phyloP scores from a whole-genome alignment of 2,113 vertebrate genomes.

The rat (Rattus norvegicus) region DNA sequence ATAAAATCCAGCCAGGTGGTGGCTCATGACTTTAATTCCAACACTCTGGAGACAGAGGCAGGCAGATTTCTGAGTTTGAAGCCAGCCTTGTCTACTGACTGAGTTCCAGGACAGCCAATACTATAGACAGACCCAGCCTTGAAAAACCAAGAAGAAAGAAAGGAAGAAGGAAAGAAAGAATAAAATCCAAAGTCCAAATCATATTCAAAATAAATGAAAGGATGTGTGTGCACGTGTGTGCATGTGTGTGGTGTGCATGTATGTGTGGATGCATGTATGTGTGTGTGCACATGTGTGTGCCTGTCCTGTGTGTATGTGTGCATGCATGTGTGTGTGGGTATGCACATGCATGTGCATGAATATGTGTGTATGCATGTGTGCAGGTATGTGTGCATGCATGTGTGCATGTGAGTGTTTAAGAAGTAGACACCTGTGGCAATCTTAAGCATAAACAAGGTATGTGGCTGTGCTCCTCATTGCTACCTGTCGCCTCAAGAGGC shows the following conservation, averaged over 20 bases:
- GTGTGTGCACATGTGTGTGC: neutral
- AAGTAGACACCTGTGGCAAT: slow-evolving; percentile 2
- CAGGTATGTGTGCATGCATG: too few relatives aligned
- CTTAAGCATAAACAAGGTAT: neutral
- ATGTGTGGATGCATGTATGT: neutral
- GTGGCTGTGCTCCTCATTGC: neutral
- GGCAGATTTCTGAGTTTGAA: neutral
- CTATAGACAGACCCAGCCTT: neutral
- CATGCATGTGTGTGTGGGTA: too few relatives aligned
- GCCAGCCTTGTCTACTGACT: neutral
- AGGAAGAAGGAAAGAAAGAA: neutral
- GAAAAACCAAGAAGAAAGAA: neutral
- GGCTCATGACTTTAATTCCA: neutral
- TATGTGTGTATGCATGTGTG: too few relatives aligned
- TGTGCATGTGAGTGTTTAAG: neutral
- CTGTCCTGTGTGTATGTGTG: neutral
- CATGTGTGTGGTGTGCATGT: too few relatives aligned
- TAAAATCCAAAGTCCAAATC: neutral
- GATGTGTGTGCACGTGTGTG: neutral
- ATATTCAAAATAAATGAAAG: slow-evolving; percentile 12
- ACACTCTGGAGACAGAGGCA: neutral
- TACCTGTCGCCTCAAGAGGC: accelerated
- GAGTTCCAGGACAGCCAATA: neutral
- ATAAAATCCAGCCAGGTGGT: neutral
- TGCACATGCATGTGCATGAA: accelerated